Conservation (phyloP, 2,797 vertebrate genomes). For the Leptodactylus fallax region DNA sequence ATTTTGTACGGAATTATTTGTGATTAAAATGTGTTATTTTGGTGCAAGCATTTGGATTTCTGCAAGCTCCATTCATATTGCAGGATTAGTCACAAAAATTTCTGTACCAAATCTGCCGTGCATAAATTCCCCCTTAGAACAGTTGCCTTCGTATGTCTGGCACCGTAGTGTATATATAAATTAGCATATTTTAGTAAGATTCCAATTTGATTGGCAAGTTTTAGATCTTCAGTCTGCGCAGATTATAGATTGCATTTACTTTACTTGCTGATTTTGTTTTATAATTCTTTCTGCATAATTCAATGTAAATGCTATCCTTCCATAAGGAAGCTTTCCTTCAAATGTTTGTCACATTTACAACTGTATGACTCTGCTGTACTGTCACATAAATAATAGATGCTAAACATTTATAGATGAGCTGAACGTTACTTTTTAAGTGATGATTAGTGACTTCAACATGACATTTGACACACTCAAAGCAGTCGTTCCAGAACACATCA, state of each 20-base stretch:
- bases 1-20: too few relatives aligned
- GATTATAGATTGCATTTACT: not conserved
- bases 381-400: slow-evolving; percentile 63
- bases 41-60: too few relatives aligned
- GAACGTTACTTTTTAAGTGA: slow-evolving; percentile 61
- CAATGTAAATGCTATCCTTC: slow-evolving; percentile 32
- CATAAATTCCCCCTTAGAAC: too few relatives aligned
- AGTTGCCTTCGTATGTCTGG: too few relatives aligned
- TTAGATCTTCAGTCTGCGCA: too few relatives aligned
- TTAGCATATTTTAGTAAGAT: too few relatives aligned
- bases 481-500: slow-evolving; percentile 43
- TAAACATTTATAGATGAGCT: slow-evolving; percentile 64
- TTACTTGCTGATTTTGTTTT: not conserved
- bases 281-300: slow-evolving; percentile 7
- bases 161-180: too few relatives aligned
- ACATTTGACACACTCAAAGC: slow-evolving; percentile 62
- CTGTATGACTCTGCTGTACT: slow-evolving; percentile 53
- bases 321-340: slow-evolving; percentile 36
- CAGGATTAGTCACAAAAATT: too few relatives aligned
- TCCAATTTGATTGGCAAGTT: too few relatives aligned
- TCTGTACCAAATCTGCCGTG: too few relatives aligned
- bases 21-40: too few relatives aligned
- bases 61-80: too few relatives aligned
- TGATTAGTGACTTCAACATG: slow-evolving; percentile 64
- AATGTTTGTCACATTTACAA: slow-evolving; percentile 59